These are phyloP conservation scores for roundworm (Caenorhabditis elegans) DNA, from an alignment of 1,140 invertebrate species.

Conservation along the genomic window WBcel235 BX284602.5:7184001-7184500, in stretches of 20 bases:
- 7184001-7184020: conserved; percentile 3
- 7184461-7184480: not conserved
- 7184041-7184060: conserved; percentile 30
- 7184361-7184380: conserved; percentile 86
- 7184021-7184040: conserved; percentile 36
- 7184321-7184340: conserved; percentile 96
- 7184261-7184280: conserved; percentile 71
- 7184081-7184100: not conserved
- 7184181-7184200: too few relatives aligned
- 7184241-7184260: not conserved
- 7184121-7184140: conserved; percentile 1
- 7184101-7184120: not conserved
- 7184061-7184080: not conserved
- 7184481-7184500: conserved; percentile 70
- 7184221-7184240: too few relatives aligned
- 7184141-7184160: not conserved
- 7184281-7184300: conserved; percentile 95
- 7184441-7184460: not conserved
- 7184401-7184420: conserved; percentile 63
- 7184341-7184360: conserved; percentile 95
- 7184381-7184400: conserved; percentile 74
- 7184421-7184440: conserved; percentile 10
- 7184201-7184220: too few relatives aligned
- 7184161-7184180: not conserved
- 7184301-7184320: conserved; percentile 89